These are phyloP conservation scores for Ceryle rudis DNA, from an alignment of 2,797 vertebrate genomes.

Conservation along the genomic window DNA sequence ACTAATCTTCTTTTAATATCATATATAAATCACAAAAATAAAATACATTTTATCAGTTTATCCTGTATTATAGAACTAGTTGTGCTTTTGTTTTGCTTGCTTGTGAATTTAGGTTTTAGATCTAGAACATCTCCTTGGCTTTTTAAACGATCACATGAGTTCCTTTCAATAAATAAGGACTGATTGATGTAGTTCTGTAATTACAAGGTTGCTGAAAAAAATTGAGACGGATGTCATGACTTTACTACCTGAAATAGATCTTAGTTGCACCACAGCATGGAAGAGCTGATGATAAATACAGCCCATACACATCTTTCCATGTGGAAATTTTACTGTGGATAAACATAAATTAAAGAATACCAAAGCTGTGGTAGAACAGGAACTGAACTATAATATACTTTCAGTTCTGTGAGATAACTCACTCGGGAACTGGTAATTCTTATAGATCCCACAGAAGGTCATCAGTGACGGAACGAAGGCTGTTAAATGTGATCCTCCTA, in stretches of 20 bases:
- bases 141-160: neutral
- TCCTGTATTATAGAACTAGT: neutral
- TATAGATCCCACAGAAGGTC: neutral
- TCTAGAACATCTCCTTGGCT: neutral
- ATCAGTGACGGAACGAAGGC: neutral
- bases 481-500: neutral
- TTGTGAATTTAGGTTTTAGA: neutral
- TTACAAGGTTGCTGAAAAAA: neutral
- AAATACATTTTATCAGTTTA: neutral
- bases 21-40: neutral
- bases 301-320: neutral
- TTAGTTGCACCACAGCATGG: neutral
- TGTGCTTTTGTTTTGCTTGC: neutral
- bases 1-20: neutral
- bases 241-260: neutral
- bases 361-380: neutral
- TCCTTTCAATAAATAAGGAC: neutral
- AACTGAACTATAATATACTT: neutral
- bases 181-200: neutral
- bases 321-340: neutral
- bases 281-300: neutral
- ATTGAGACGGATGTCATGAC: neutral
- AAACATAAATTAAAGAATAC: neutral
- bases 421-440: neutral
- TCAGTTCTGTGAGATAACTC: neutral